phyloP scores from a whole-genome alignment of 2,888 invertebrate species.

The Hyposoter dolosus region DNA sequence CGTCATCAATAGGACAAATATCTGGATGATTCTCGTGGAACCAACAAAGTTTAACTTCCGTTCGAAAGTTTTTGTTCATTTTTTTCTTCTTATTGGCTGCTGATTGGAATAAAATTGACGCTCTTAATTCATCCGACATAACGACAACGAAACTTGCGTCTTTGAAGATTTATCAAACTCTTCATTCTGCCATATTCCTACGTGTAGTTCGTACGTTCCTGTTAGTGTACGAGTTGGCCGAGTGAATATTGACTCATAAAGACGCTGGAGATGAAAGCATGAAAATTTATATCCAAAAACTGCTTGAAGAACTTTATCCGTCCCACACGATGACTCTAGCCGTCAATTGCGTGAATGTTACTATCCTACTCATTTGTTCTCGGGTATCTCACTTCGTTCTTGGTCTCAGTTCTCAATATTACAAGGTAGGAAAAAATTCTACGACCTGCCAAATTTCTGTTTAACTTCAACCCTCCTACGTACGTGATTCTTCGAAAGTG shows the following conservation, averaged over 20 bases:
- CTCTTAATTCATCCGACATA: not conserved
- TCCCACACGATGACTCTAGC: constrained; percentile 75
- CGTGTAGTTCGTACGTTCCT: constrained; percentile 1
- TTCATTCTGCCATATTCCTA: constrained; percentile 23
- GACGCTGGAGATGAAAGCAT: constrained; percentile 30
- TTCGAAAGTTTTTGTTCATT: constrained; percentile 71
- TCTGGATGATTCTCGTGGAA: constrained; percentile 94
- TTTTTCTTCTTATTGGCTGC: constrained; percentile 82
- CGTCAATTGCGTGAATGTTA: constrained; percentile 78
- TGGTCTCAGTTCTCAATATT: constrained; percentile 78
- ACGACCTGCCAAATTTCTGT: not conserved
- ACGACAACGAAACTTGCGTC: constrained; percentile 27
- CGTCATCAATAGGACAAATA: constrained; percentile 90
- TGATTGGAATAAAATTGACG: not conserved
- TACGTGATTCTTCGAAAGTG: not conserved
- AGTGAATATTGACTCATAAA: constrained; percentile 56
- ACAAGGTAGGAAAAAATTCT: constrained; percentile 73
- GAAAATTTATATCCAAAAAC: constrained; percentile 55
- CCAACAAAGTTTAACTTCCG: constrained; percentile 91
- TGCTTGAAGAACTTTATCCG: constrained; percentile 61
- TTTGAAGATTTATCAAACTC: constrained; percentile 13
- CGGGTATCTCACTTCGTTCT: constrained; percentile 79
- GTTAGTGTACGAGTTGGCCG: constrained; percentile 29
- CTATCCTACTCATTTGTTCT: constrained; percentile 77
- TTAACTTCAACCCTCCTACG: not conserved